These are phyloP conservation scores for Neostethus bicornis DNA, from an alignment of 2,797 vertebrate genomes.

Conservation along the genomic window DNA sequence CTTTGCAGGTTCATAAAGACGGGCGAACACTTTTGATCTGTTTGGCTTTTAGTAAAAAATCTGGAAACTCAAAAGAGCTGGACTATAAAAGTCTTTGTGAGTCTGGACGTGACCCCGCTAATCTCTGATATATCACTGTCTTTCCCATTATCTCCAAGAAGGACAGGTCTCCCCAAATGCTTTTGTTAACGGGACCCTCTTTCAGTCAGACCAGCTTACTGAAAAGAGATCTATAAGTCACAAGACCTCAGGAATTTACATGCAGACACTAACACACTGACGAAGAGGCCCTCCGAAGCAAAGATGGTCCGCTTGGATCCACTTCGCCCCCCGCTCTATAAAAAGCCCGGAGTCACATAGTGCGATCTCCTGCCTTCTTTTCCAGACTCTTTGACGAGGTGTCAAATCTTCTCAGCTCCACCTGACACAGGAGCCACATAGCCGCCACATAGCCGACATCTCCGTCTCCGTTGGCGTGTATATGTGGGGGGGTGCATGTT, in stretches of 20 bases:
- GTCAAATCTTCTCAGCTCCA: slow-evolving; percentile 74
- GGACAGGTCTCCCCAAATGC: too few species aligned
- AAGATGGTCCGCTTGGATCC: slow-evolving; percentile 56
- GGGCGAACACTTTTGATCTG: neutral
- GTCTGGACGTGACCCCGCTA: neutral
- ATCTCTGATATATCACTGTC: too few species aligned
- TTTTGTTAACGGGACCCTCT: neutral
- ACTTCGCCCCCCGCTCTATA: slow-evolving; percentile 67
- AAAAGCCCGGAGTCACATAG: slow-evolving; percentile 69
- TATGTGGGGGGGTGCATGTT: slow-evolving; percentile 33
- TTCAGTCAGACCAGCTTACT: neutral
- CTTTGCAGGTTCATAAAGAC: too few species aligned
- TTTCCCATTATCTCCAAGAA: too few species aligned
- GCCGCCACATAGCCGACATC: slow-evolving; percentile 78
- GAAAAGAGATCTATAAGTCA: slow-evolving; percentile 9
- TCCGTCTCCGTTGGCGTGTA: slow-evolving; percentile 72
- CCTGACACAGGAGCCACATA: slow-evolving; percentile 71
- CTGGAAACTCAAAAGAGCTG: too few species aligned
- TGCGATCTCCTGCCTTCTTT: slow-evolving; percentile 66
- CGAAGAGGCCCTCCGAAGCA: slow-evolving; percentile 39
- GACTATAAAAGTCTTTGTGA: neutral
- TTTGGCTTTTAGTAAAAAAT: neutral
- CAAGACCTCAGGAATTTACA: slow-evolving; percentile 22
- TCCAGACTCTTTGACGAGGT: slow-evolving; percentile 73
- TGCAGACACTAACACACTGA: slow-evolving; percentile 14